Evolutionary conservation across 2,797 vertebrate genomes (phyloP).

Genomic region (Halcyon leucocephala): DNA sequence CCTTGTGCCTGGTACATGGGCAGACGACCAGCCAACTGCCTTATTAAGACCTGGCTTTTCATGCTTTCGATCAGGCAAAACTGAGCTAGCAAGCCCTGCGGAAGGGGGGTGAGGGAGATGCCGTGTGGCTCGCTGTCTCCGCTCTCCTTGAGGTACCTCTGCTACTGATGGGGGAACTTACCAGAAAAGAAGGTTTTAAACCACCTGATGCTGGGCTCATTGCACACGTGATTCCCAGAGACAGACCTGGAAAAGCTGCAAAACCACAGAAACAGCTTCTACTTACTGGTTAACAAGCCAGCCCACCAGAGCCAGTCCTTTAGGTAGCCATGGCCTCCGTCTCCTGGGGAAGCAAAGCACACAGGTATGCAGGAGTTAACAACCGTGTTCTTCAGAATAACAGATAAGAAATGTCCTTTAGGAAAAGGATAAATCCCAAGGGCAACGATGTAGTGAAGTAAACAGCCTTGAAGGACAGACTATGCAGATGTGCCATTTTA

Average conservation of each 20-base stretch:
- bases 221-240: neutral
- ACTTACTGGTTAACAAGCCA: constrained; percentile 93
- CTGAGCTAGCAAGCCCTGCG: neutral
- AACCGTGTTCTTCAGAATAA: neutral
- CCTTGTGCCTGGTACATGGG: neutral
- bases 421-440: neutral
- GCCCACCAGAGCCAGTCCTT: constrained; percentile 96
- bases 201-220: rapidly evolving
- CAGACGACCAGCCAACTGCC: neutral
- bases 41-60: neutral
- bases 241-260: neutral
- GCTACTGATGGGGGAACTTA: neutral
- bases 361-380: neutral
- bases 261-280: neutral
- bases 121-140: rapidly evolving
- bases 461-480: neutral
- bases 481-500: rapidly evolving
- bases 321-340: constrained; percentile 93
- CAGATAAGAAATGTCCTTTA: neutral
- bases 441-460: neutral
- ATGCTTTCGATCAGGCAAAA: neutral
- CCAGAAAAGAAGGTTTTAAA: neutral
- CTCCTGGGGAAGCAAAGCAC: constrained; percentile 79
- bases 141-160: neutral
- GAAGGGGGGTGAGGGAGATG: neutral